Evolutionary conservation across 2,113 vertebrate species (phyloP), one percentile per base, ranked within the genome.

Genomic region (Cervus canadensis): DNA sequence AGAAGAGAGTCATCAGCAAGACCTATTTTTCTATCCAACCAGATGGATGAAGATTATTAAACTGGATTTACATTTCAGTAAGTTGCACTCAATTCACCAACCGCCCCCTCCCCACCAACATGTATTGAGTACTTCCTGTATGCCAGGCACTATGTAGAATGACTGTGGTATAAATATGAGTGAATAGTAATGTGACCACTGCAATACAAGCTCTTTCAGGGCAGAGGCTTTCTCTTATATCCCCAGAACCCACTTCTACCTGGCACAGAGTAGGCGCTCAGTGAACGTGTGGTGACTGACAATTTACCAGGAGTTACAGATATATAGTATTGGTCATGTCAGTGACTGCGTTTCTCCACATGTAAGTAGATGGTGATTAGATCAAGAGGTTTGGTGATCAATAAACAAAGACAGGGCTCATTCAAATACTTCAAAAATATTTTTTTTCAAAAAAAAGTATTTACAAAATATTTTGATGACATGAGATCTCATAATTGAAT

Each of bases 71-170:
- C 12, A 4, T 43, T 87, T 79, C 76, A 87, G 45, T 8, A 82
- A 64, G 36, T 12, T 78, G 17, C 11, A 91, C 26, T 87, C 71
- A 52, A 50, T 25, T 87, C 59, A 81, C 54, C n/a, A 92, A 15
- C 0, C 3, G 0, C 15, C 0, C 16, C 4, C 54, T 21, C 60
- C 15, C 1, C 3, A 0, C n/a, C 67, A 71, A 25, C 16, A 54
- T 17, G 23, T 54, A 33, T 15, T 48, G 83, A 78, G 87, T 28
- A 36, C 13, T 87, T 36, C 33, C 36, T 50, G 2, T n/a, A 76
- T 43, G 45, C 30, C 59, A 62, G 36, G 5, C 45, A 40, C n/a
- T 1, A 2, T 23, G 30, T 21, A 43, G 62, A 8, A 10, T 33
- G 40, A 86, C 23, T 15, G 45, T 9, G 21, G 25, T 12, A 30